Base-by-base conservation (phyloP, 1,140 invertebrate genomes). In the Drosophila tristis region DNA sequence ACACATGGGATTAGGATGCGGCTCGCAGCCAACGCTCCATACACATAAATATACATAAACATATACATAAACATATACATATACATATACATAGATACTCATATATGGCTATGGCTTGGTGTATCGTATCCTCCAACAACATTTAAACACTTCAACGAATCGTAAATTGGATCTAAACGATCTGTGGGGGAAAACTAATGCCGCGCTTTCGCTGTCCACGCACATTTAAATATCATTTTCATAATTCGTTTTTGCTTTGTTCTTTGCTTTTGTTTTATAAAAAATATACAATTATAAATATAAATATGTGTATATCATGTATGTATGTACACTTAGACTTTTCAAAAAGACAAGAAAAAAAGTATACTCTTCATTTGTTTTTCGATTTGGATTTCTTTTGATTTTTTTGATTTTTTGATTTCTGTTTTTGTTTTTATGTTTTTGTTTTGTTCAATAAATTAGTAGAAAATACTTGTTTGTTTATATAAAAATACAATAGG, bases 401-500 rank as follows among this genome's bases (percentile, higher is more conserved):
- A 43, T 54, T 60, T n/a, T n/a, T n/a, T n/a, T n/a, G n/a, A n/a
- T n/a, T n/a, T n/a, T 67, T 66, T 4, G n/a, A 16, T 16, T 16
- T n/a, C n/a, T n/a, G n/a, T 42, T 39, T 63, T 39, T 8, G 25
- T 47, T 59, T 49, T 45, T 26, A 53, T 35, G n/a, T 39, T 51
- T 59, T 51, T 45, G 42, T 20, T 43, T 59, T 66, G 62, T 65
- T 87, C 29, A 72, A 78, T 87, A 87, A 87, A 81, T 87, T 61
- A 81, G 82, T 87, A 87, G 82, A 87, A 87, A 87, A 87, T 87
- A 82, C 50, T 71, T 64, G 56, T 71, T 57, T 54, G 54, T 58
- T 85, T 70, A 78, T 87, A 87, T 89, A 87, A 87, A 87, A 87
- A 87, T 87, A 87, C 82, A 87, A 76, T 80, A 87, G 82, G 82